Conservation (phyloP, 2,888 invertebrate genomes). For the Spilosoma lubricipeda region DNA sequence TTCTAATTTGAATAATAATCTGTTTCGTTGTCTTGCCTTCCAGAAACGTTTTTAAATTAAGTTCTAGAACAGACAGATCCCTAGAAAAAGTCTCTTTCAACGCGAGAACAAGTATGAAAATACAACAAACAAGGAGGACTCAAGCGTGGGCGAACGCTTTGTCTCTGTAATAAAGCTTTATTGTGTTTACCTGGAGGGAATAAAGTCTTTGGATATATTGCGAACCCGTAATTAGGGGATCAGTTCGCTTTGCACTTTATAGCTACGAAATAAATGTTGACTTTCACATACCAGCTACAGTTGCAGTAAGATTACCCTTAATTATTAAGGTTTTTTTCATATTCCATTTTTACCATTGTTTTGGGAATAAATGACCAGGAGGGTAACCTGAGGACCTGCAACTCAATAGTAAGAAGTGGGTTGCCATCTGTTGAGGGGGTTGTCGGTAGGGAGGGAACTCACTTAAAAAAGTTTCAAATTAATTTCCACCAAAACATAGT, state of each 20-base stretch:
- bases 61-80: neutral
- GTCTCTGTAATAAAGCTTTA: constrained; percentile 14
- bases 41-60: neutral
- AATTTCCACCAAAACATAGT: neutral
- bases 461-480: neutral
- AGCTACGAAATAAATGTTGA: neutral
- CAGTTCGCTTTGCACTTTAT: neutral
- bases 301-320: too few species aligned
- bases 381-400: too few species aligned
- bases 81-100: neutral
- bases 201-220: constrained; percentile 3
- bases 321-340: too few species aligned
- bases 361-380: too few species aligned
- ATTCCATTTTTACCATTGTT: too few species aligned
- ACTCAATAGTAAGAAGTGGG: too few species aligned
- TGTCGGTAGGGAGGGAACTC: too few species aligned
- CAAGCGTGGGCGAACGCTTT: neutral
- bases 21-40: neutral
- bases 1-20: too few species aligned
- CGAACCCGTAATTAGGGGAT: constrained; percentile 1
- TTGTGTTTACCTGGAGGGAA: constrained; percentile 10
- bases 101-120: neutral
- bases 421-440: too few species aligned
- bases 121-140: neutral
- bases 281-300: too few species aligned